Conservation (phyloP, 2,888 invertebrate genomes). For the Chalcosyrphus nemorum region DNA sequence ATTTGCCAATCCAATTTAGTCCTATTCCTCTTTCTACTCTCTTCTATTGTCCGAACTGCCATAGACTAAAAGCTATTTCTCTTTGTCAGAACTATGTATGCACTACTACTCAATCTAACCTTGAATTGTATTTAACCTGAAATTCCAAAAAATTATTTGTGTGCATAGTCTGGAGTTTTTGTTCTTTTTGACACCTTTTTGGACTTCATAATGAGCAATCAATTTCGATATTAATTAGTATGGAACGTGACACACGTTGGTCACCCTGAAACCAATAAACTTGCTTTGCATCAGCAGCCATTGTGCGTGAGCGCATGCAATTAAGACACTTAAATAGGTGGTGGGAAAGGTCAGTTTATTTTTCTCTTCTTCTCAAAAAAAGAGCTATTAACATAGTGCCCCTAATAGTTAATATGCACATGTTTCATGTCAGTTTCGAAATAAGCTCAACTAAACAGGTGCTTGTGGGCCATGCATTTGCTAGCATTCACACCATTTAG, state of each 20-base stretch:
- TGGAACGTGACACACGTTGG: not conserved
- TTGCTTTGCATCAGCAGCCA: not conserved
- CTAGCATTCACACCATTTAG: not conserved
- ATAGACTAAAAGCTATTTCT: too few species aligned
- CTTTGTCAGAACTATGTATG: too few species aligned
- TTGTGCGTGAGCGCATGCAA: slow-evolving; percentile 9
- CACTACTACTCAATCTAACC: too few species aligned
- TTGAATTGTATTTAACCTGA: too few species aligned
- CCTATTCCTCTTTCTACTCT: too few species aligned
- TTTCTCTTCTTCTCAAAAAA: not conserved
- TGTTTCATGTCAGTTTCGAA: not conserved
- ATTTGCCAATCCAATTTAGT: too few species aligned
- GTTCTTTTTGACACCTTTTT: too few species aligned
- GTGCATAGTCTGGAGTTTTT: too few species aligned
- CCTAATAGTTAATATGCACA: not conserved
- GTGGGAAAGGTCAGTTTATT: slow-evolving; percentile 3
- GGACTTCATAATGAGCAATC: too few species aligned
- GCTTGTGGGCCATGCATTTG: not conserved
- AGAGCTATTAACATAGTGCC: slow-evolving; percentile 1
- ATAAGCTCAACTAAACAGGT: too few species aligned
- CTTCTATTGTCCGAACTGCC: too few species aligned
- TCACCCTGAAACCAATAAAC: slow-evolving; percentile 1
- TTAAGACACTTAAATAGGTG: not conserved
- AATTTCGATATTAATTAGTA: not conserved
- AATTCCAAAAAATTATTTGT: too few species aligned